Conservation (phyloP, 2,113 vertebrate species). For the Poeciliopsis prolifica region DNA sequence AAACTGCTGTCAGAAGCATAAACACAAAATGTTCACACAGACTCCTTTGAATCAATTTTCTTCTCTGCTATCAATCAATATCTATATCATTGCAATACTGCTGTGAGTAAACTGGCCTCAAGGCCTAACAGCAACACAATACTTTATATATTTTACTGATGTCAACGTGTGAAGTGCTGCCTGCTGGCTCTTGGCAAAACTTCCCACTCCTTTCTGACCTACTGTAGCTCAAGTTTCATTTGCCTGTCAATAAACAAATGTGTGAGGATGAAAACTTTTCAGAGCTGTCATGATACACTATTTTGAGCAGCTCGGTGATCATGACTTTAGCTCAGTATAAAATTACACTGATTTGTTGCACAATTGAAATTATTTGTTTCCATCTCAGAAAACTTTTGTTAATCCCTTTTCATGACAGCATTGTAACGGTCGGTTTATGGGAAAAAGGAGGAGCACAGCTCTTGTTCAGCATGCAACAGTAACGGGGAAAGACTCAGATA, state of each 20-base stretch:
- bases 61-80: conserved; percentile 85
- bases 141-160: conserved; percentile 74
- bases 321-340: conserved; percentile 35
- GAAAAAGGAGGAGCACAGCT: conserved; percentile 31
- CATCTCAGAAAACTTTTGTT: conserved; percentile 10
- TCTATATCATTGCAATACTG: conserved; percentile 67
- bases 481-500: conserved; percentile 60
- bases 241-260: conserved; percentile 58
- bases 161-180: conserved; percentile 77
- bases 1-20: conserved; percentile 37
- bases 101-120: conserved; percentile 78
- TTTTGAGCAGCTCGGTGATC: conserved; percentile 49
- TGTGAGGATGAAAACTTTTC: conserved; percentile 59
- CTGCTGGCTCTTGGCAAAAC: conserved; percentile 57
- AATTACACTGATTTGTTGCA: conserved; percentile 20
- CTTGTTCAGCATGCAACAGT: conserved; percentile 44
- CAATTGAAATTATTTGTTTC: not conserved
- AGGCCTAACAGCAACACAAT: conserved; percentile 72
- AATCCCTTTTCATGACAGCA: conserved; percentile 8
- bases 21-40: conserved; percentile 47
- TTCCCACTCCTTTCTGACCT: conserved; percentile 57
- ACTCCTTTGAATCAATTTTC: conserved; percentile 76
- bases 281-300: conserved; percentile 52
- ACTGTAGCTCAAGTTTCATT: conserved; percentile 66
- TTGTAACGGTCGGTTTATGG: conserved; percentile 31